Evolutionary conservation across 2,797 vertebrate genomes (phyloP), one percentile per base, ranked within the genome.

Genomic region (Passerculus sandwichensis): DNA sequence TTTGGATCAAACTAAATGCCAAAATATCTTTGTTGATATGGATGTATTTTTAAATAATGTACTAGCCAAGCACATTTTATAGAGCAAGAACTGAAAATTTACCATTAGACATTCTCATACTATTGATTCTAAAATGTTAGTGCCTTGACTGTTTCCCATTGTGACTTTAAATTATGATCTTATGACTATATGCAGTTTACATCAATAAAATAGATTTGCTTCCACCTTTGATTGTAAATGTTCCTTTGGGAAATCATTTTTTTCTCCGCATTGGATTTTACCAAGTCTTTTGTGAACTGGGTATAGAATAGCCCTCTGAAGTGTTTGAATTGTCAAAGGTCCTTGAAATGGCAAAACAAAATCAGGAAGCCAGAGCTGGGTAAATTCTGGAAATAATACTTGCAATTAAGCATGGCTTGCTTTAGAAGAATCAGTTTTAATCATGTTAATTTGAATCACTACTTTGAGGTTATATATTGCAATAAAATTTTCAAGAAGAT

Each of bases 341-440:
- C 12, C 22, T 79, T 45, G 20, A 88, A 91, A 85, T 38, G 4
- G 14, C 7, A 40, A 66, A 92, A 83, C 12, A 65, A 54, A 48
- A 32, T 6, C 36, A 26, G 3, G 13, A 73, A 83, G 11, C 2
- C 8, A 38, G 3, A 34, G 2, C 7, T 62, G 7, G 1, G 2
- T 60, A 56, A 76, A 66, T 40, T 82, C 20, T 64, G 14, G 13
- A 85, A 85, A 40, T 21, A 47, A 36, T n/a, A 54, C 23, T 29
- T 11, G 5, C 26, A 45, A 71, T 27, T 40, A 77, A 67, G 13
- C 66, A 60, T 15, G 57, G 56, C 3, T 56, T 66, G 2, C 2
- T 48, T 13, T 40, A 48, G 50, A 60, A 60, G 4, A 48, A 27
- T 6, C 11, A 48, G 2, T 36, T 77, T 25, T 22, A 11, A 5